Conservation (phyloP, 1,140 invertebrate species). For the Listronotus oregonensis region DNA sequence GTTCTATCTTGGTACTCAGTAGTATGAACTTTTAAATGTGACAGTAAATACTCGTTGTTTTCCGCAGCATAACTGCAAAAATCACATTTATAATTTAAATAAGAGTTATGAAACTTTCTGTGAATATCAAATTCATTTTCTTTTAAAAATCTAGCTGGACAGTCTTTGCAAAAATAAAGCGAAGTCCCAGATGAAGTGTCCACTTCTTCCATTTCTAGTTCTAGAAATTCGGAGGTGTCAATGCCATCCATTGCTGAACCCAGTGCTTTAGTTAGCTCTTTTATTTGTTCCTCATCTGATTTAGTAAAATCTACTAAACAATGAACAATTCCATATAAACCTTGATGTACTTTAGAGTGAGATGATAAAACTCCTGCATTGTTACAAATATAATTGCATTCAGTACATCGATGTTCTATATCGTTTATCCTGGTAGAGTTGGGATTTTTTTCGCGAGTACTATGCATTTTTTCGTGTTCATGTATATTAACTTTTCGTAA, state of each 20-base stretch:
- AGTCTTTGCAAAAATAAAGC: slow-evolving; percentile 68
- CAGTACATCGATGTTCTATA: slow-evolving; percentile 66
- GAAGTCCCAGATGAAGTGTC: slow-evolving; percentile 37
- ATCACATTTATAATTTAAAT: slow-evolving; percentile 69
- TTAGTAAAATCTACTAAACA: slow-evolving; percentile 68
- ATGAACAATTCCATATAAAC: slow-evolving; percentile 70
- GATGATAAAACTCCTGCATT: slow-evolving; percentile 75
- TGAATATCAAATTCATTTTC: slow-evolving; percentile 73
- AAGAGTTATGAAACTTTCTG: slow-evolving; percentile 66
- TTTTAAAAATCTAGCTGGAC: slow-evolving; percentile 74
- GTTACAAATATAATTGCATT: slow-evolving; percentile 82
- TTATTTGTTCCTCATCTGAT: slow-evolving; percentile 70
- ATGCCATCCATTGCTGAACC: slow-evolving; percentile 35
- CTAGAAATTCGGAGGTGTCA: slow-evolving; percentile 25
- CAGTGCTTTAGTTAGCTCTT: slow-evolving; percentile 61
- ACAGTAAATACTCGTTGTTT: slow-evolving; percentile 70
- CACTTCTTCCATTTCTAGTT: slow-evolving; percentile 42
- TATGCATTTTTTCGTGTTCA: slow-evolving; percentile 87
- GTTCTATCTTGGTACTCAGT: slow-evolving; percentile 82
- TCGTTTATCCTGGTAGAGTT: slow-evolving; percentile 41
- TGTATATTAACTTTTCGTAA: slow-evolving; percentile 76
- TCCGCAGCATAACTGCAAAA: slow-evolving; percentile 79
- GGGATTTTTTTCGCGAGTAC: slow-evolving; percentile 59
- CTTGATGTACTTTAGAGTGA: slow-evolving; percentile 79
- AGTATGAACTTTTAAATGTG: slow-evolving; percentile 79